Conservation (phyloP, 2,888 invertebrate species). For the Caenorhabditis wallacei region DNA sequence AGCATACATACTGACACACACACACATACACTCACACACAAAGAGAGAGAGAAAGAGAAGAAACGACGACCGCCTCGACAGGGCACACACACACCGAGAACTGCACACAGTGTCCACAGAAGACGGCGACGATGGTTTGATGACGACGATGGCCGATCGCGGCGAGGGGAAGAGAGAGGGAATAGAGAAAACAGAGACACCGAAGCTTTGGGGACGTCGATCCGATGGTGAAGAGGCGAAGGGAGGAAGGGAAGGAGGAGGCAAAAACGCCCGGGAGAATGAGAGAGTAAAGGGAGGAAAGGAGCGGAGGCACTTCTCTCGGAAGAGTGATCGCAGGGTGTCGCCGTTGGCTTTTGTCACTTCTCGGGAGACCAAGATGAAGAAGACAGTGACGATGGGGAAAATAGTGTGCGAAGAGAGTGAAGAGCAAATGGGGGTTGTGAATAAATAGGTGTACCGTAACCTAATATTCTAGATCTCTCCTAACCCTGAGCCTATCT, state of each 20-base stretch:
- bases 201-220: neutral
- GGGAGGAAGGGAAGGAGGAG: neutral
- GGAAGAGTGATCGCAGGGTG: conserved; percentile 46
- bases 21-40: neutral
- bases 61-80: conserved; percentile 9
- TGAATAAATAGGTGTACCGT: too few species aligned
- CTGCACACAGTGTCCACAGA: conserved; percentile 61
- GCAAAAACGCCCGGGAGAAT: conserved; percentile 1
- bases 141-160: conserved; percentile 38
- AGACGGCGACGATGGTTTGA: conserved; percentile 52
- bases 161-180: neutral
- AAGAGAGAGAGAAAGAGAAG: conserved; percentile 1
- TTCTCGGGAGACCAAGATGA: conserved; percentile 12
- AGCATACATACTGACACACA: conserved; percentile 17
- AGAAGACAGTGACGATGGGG: neutral
- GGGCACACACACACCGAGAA: conserved; percentile 36
- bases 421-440: too few species aligned
- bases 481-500: too few species aligned
- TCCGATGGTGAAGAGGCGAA: conserved; percentile 34
- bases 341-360: conserved; percentile 54
- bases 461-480: too few species aligned
- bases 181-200: conserved; percentile 14
- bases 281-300: conserved; percentile 14
- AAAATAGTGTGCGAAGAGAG: too few species aligned
- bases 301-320: conserved; percentile 26